Evolutionary conservation across 2,797 vertebrate genomes (phyloP), one percentile per base, ranked within the genome.

Genomic region (Diplodus puntazzo): DNA sequence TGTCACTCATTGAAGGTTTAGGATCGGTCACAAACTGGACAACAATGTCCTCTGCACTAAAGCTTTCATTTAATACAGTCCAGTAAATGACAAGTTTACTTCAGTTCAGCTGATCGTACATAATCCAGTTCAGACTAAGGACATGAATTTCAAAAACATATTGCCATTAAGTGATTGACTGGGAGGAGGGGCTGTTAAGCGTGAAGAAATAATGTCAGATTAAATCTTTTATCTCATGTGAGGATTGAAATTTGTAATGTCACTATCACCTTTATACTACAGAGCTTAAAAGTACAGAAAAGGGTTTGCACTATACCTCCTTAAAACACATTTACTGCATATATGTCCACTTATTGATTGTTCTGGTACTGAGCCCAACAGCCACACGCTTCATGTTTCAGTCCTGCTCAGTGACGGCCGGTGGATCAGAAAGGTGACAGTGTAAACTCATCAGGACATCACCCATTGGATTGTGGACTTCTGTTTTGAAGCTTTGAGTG

Each of bases 161-260:
- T 42, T 82, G 73, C 82, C 87, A 87, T 94, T 92, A 92, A 72
- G 80, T 90, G 81, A 94, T 89, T 94, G 89, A 84, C 34, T 73
- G 62, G 50, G 34, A 54, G 75, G 87, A 72, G 63, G 82, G 72
- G 74, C 67, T 71, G 72, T 61, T 75, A 57, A 83, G 69, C 79
- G 77, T 25, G 42, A 67, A 81, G 39, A 65, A 76, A 82, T 69
- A 74, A 77, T 69, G 62, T 73, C 54, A 74, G 89, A 87, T 85
- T 85, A 82, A 82, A 69, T 50, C 82, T 92, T 83, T 76, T 53
- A 77, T 83, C 69, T 78, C 34, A 55, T 75, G 72, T 63, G 52
- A 80, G 61, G 61, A 50, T 23, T 81, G 39, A 79, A 81, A 59
- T 76, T 43, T 12, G 4, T 55, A 9, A 72, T 71, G 70, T 73